phyloP scores from a whole-genome alignment of 2,113 vertebrate species.

The Ramphastos sulfuratus region DNA sequence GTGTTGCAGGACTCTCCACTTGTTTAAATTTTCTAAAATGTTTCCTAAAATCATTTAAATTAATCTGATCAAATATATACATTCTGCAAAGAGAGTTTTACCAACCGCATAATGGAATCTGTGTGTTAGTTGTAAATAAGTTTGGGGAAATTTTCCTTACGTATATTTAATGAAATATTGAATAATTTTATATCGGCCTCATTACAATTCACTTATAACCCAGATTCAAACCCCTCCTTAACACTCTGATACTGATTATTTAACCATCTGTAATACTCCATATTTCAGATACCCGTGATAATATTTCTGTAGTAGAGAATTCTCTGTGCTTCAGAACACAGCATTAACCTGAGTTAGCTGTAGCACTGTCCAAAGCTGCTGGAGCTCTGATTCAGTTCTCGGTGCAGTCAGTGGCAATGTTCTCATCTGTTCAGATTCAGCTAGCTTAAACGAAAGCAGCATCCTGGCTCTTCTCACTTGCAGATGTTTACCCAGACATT shows the following conservation, averaged over 20 bases:
- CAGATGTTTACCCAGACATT: constrained; percentile 26
- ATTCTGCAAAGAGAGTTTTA: too few species aligned
- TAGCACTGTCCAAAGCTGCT: not conserved
- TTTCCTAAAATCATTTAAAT: too few species aligned
- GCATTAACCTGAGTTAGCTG: not conserved
- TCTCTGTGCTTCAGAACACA: not conserved
- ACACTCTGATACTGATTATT: not conserved
- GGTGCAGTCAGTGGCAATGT: not conserved
- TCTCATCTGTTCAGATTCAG: not conserved
- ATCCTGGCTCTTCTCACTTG: not conserved
- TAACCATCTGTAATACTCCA: not conserved
- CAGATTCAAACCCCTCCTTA: too few species aligned
- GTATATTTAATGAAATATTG: too few species aligned
- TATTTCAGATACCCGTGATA: not conserved
- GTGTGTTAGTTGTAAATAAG: too few species aligned
- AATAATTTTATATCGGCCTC: too few species aligned
- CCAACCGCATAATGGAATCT: too few species aligned
- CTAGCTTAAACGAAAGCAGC: not conserved
- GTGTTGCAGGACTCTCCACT: too few species aligned
- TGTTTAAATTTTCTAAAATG: too few species aligned
- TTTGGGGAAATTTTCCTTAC: too few species aligned
- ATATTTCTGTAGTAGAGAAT: not conserved
- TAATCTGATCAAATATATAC: too few species aligned
- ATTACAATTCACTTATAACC: too few species aligned
- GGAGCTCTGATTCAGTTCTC: not conserved